Percentiles rank a stretch among this genome's conserved stretches.
Conservation (phyloP, 1,140 invertebrate genomes). For the Chironomus tepperi region DNA sequence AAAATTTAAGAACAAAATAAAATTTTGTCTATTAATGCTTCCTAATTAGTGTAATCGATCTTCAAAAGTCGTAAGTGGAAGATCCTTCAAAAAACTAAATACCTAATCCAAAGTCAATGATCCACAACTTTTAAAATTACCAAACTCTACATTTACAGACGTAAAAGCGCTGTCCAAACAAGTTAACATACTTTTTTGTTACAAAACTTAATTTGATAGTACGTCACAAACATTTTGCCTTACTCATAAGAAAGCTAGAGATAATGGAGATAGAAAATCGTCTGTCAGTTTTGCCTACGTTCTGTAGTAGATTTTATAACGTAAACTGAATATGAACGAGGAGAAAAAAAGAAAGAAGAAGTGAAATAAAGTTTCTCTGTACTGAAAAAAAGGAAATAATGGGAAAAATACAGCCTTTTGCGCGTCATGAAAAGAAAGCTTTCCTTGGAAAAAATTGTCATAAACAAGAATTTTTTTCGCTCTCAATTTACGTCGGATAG, state of each 20-base stretch:
- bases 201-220: neutral
- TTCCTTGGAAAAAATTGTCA: slow-evolving; percentile 15
- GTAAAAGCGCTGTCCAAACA: too few species aligned
- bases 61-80: too few species aligned
- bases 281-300: slow-evolving; percentile 11
- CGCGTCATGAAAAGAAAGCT: neutral
- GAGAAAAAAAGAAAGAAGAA: neutral
- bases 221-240: slow-evolving; percentile 5
- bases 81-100: too few species aligned
- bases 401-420: neutral
- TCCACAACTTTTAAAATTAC: too few species aligned
- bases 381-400: neutral
- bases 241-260: neutral
- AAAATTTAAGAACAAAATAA: too few species aligned
- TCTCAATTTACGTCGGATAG: slow-evolving; percentile 12
- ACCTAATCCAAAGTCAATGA: too few species aligned
- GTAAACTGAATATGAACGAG: neutral
- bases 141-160: too few species aligned
- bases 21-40: too few species aligned
- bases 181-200: too few species aligned
- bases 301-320: neutral
- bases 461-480: slow-evolving; percentile 5
- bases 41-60: too few species aligned
- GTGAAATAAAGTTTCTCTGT: neutral
- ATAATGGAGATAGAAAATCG: neutral